Base-by-base conservation (phyloP, 2,888 invertebrate genomes). In the Ditula angustiorana region DNA sequence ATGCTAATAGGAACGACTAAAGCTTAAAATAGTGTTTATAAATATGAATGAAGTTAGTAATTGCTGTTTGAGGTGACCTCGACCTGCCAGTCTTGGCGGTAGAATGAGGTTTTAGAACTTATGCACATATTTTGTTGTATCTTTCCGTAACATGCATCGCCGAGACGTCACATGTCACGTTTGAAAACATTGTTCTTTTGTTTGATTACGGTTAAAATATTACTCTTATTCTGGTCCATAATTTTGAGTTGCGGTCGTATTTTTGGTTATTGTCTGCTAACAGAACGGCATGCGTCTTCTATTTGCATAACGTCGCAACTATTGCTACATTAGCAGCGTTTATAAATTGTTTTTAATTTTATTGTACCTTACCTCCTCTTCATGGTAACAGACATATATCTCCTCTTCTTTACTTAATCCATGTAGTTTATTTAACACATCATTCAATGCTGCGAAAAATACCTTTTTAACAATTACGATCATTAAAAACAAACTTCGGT, bases 1-100 rank as follows among this genome's bases (percentile, higher is more conserved):
- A 72, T 67, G 77, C 71, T 74, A 75, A 78, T 74, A 77, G 21
- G 53, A 71, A 74, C 72, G 74, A 73, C 55, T 73, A 72, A 76
- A 76, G 76, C 74, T 78, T 74, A 64, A 64, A 64, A 64, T 64
- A 64, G 59, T 59, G 53, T 64, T 59, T 64, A 59, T 64, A 64
- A 64, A 64, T 64, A 64, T 64, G 64, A 64, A 64, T 64, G 64
- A 64, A 58, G 64, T 53, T 37, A 59, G 59, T 64, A 64, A 64
- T 64, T 64, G 58, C 64, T 53, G 59, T 64, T 64, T 58, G 59
- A 64, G 59, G 53, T 64, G 59, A 64, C 63, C 57, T 63, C 52
- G 46, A 21, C 26, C 23, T 47, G 52, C 46, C 52, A 41, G 24
- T 64, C 58, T 58, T 52, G 59, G 23, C 46, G 13, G 53, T 49